These are phyloP conservation scores for Saturnia pavonia DNA, from an alignment of 2,888 invertebrate genomes.

Conservation along the genomic window DNA sequence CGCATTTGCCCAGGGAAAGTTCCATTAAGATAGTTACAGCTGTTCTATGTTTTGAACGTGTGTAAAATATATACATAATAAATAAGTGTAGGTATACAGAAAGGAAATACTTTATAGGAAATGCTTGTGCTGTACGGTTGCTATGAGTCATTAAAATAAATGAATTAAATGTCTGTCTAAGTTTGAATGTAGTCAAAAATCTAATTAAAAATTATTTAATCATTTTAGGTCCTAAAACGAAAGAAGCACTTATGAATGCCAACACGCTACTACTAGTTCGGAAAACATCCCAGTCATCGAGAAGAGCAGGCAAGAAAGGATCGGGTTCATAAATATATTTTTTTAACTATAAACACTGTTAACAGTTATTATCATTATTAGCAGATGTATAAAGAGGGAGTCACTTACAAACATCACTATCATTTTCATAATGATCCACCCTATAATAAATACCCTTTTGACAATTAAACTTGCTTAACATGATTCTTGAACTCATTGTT, in stretches of 20 bases:
- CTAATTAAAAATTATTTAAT: no score
- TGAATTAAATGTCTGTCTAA: neutral
- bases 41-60: conserved; percentile 30
- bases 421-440: neutral
- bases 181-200: neutral
- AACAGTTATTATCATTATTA: no score
- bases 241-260: neutral
- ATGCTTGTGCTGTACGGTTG: neutral
- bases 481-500: neutral
- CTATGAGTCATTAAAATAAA: neutral
- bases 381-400: no score
- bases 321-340: neutral
- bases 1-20: conserved; percentile 48
- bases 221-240: no score
- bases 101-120: conserved; percentile 8
- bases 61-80: conserved; percentile 35
- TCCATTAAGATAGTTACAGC: conserved; percentile 30
- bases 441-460: neutral
- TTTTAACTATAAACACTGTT: neutral
- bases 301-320: neutral
- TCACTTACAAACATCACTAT: no score
- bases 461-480: neutral
- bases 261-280: neutral
- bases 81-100: neutral
- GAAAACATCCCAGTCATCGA: neutral